Evolutionary conservation across 2,113 vertebrate species (phyloP).

Genomic region (Cettia cetti): DNA sequence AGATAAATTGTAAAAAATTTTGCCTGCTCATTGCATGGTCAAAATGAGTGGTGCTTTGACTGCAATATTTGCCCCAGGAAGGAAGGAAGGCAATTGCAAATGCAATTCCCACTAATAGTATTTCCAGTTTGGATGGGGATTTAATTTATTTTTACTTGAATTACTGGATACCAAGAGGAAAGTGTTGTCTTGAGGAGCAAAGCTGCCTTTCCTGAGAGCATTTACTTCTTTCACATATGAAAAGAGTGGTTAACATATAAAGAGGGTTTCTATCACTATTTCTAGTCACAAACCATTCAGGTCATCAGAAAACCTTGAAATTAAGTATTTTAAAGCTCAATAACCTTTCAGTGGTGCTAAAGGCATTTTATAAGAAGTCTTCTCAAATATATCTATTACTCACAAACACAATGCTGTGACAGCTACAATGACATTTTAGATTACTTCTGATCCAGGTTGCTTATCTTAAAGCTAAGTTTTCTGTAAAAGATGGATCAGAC

Average conservation of each 20-base stretch:
- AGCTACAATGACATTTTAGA: background rate
- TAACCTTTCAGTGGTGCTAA: background rate
- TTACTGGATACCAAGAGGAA: background rate
- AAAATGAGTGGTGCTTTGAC: background rate
- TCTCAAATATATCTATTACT: background rate
- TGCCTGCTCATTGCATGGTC: background rate
- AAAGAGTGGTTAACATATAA: background rate
- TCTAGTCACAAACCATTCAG: background rate
- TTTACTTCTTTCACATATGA: background rate
- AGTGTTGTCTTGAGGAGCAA: background rate
- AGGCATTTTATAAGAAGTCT: background rate
- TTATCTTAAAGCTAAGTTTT: background rate
- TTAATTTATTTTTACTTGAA: background rate
- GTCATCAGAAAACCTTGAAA: background rate
- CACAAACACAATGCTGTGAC: background rate
- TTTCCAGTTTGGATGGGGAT: background rate
- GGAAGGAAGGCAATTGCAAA: background rate
- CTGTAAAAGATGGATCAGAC: background rate
- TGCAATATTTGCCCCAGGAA: background rate
- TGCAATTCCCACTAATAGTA: background rate
- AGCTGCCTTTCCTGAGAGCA: background rate
- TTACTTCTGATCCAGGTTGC: background rate
- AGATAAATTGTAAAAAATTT: background rate
- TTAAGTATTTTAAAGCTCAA: background rate
- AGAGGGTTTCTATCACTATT: background rate